These are phyloP conservation scores for Hylia prasina DNA, from an alignment of 2,113 vertebrate genomes.

Conservation along the genomic window DNA sequence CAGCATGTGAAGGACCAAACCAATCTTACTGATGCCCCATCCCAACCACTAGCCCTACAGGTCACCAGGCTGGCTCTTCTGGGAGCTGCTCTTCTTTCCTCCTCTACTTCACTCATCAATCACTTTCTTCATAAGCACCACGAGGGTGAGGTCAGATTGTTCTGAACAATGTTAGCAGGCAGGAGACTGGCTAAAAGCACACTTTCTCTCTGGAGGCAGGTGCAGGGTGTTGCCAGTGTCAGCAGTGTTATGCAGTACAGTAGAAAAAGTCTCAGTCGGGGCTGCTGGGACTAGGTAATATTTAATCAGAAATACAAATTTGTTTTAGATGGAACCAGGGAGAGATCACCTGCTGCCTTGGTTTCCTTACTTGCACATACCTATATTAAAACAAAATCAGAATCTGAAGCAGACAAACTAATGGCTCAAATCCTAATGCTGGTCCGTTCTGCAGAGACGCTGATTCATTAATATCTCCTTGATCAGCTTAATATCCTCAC, in stretches of 20 bases:
- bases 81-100: neutral
- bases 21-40: neutral
- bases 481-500: neutral
- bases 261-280: neutral
- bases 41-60: no score
- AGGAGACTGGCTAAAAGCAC: neutral
- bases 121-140: neutral
- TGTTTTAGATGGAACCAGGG: neutral
- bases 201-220: neutral
- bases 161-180: neutral
- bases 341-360: neutral
- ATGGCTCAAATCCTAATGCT: neutral
- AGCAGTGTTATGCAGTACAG: neutral
- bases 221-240: neutral
- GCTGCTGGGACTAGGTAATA: neutral
- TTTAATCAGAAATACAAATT: neutral
- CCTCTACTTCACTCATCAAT: neutral
- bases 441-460: neutral
- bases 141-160: neutral
- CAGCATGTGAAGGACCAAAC: neutral
- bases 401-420: neutral
- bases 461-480: neutral
- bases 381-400: neutral
- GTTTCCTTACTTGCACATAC: neutral
- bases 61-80: neutral